Base-by-base conservation (phyloP, 1,140 invertebrate genomes). In the Solen grandis region DNA sequence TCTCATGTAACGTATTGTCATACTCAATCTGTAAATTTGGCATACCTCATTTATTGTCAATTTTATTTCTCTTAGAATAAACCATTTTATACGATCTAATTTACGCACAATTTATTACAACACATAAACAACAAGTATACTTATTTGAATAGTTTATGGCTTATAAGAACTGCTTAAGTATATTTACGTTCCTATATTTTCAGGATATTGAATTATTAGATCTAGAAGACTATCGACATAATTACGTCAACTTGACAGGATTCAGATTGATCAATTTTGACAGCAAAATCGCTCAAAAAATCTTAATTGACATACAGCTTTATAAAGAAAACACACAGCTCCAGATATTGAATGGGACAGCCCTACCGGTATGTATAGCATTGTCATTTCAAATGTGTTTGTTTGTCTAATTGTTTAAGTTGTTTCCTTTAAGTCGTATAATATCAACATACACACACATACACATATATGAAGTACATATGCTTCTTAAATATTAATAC, bases 221-320 rank as follows among this genome's bases (percentile, higher is more conserved):
- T 76, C 85, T 92, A 73, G 88, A 90, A 66, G 90, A 92, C 76
- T 92, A 87, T 74, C 85, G 89, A 52, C 88, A 91, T 77, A 92
- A 91, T 66, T 89, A 88, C 73, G 91, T 90, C 27, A 92, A 92
- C 79, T 74, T 92, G 27, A 92, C 91, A 0, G 90, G 88, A 25
- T 91, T 92, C 68, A 84, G 91, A 38, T 50, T 92, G n/a, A 85
- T 92, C 31, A 87, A 91, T 72, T 84, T 85, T 4, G 59, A 84
- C 31, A 80, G 85, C 62, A 78, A 84, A 19, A 84, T 85, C 69
- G 85, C 86, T 0, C 69, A 81, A 59, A 57, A 80, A 27, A 86
- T 88, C 19, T 79, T 88, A 29, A 74, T 86, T 29, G 90, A 90
- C 69, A 91, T 91, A 89, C 88, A 88, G 62, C 81, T 86, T 13